Evolutionary conservation across 2,888 invertebrate species (phyloP), one percentile per base, ranked within the genome.

Genomic region (Drosophila anomalata): DNA sequence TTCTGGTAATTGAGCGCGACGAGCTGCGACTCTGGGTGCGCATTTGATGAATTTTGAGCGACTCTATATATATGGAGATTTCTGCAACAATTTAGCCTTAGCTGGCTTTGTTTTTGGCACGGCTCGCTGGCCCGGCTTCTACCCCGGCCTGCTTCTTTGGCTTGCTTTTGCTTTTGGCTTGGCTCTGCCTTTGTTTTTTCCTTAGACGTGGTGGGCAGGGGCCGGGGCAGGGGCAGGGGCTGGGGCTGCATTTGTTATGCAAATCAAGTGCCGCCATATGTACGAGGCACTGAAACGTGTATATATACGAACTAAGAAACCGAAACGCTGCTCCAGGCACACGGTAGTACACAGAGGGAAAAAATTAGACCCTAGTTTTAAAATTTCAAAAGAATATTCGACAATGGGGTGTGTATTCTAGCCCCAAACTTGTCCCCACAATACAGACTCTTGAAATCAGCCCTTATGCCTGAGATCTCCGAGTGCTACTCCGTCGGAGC

Each of bases 251-350:
- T 82, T 82, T 82, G 88, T 82, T 87, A 82, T 82, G 81, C 81
- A 82, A 82, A 82, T 82, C 88, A 82, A 85, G 88, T 82, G 81
- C 83, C 69, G 87, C 82, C 79, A 76, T 76, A 65, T 72, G 54
- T 54, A 76, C 46, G 36, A 52, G 26, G 39, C 39, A n/a, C 17
- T 46, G 33, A 63, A 41, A 60, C 31, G 59, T 46, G 36, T 42
- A 55, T 50, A 60, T 48, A 42, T 44, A 70, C 72, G 58, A 61
- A 61, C 65, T 65, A 71, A 67, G 67, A 80, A 80, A 75, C 84
- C 47, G 67, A 80, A 83, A 67, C 70, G 77, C 62, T 57, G 79
- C 66, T 58, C 55, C 50, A 71, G 78, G 60, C 72, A 68, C 60
- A 62, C 78, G 50, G 41, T 55, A 44, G 54, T 50, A 9, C 17